Percentiles rank a stretch among this genome's conserved stretches.
phyloP scores from a whole-genome alignment of 2,113 vertebrate genomes.

The Tachycineta bicolor region DNA sequence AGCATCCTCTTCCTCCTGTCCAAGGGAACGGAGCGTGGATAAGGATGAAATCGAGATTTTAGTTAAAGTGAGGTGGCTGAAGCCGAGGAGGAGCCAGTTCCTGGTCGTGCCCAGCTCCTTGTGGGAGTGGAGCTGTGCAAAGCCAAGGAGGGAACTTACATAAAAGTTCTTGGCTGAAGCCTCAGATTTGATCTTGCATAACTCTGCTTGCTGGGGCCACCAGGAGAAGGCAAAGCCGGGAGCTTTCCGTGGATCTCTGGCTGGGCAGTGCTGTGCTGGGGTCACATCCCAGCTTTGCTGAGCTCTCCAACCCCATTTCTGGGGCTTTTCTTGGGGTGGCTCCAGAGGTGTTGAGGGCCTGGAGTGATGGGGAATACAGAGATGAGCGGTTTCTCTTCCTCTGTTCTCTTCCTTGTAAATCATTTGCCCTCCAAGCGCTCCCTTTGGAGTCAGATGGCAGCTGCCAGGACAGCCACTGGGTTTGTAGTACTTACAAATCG shows the following conservation, averaged over 20 bases:
- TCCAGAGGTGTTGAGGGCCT: too few species aligned
- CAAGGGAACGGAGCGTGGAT: fast-evolving
- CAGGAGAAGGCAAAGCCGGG: not conserved
- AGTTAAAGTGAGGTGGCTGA: not conserved
- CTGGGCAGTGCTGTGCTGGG: not conserved
- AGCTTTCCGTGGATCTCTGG: not conserved
- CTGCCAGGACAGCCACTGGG: not conserved
- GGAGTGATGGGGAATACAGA: not conserved
- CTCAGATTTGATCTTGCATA: slow-evolving; percentile 43
- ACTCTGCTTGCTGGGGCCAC: not conserved
- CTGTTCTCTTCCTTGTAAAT: not conserved
- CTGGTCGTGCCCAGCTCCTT: not conserved
- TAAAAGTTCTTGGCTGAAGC: slow-evolving; percentile 58
- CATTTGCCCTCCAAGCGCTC: not conserved
- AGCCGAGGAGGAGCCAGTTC: not conserved
- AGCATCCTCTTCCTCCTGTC: not conserved
- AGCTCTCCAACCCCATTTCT: not conserved
- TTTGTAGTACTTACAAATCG: fast-evolving
- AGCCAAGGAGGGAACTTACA: slow-evolving; percentile 28
- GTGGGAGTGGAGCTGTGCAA: not conserved
- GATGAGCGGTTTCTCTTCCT: not conserved
- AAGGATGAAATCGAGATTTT: not conserved
- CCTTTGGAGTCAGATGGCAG: not conserved
- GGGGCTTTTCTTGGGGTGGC: not conserved
- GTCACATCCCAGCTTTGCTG: not conserved